Base-by-base conservation (phyloP, 2,797 vertebrate species). In the Enteromius treurensis region DNA sequence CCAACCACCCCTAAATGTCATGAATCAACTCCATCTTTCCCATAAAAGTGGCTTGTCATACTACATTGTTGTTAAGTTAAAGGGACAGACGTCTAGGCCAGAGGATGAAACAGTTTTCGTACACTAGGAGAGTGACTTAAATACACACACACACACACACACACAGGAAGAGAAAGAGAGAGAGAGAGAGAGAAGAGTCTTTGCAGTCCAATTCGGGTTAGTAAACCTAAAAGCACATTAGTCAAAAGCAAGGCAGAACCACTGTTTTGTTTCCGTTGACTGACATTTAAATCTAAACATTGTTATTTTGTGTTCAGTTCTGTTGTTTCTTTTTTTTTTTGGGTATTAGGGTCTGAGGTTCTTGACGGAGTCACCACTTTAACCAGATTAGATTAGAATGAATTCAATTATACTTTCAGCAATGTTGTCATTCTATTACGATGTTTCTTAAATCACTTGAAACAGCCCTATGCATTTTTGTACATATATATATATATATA, bases 391-490 rank as follows among this genome's bases (percentile, higher is more conserved):
- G 79, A 89, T 76, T 77, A 85, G 78, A 77, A 49, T 21, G 14
- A 77, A 83, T 37, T 82, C 45, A 83, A 71, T 80, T 81, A 37
- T 45, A 77, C 77, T 6, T 82, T 47, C 34, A 42, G 51, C 77
- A 79, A 65, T 79, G 19, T 77, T 77, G 79, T 37, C 79, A 77
- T 84, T 86, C 70, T 84, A 77, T 82, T 80, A 83, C 80, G 79
- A 88, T 86, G 79, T 87, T 82, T 82, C 40, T 60, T 60, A 70
- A 40, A 78, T 86, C 84, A 86, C 84, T 84, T 85, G 69, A 88
- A 88, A 89, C 81, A 88, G 77, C 89, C 86, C 86, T 89, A 91
- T 93, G 91, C 91, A 91, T 91, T 90, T 90, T 87, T 87, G 80
- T 83, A 83, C 75, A 77, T 81, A 80, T 80, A 32, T 83, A 89